Base-by-base conservation (phyloP, 2,113 vertebrate species). In the Camarhynchus parvulus region DNA sequence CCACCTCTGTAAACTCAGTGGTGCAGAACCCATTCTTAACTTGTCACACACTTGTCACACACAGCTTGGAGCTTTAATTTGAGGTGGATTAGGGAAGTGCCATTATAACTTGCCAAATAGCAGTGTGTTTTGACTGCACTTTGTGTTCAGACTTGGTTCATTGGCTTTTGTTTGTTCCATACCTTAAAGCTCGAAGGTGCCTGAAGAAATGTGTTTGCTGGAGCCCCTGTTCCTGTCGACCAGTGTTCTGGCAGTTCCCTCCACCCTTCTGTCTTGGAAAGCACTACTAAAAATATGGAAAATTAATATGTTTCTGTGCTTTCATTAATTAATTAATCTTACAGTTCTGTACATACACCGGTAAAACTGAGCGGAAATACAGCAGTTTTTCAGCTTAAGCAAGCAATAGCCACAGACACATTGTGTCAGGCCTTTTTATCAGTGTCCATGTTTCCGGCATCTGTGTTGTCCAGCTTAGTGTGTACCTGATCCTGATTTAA, bases 401-500 rank as follows among this genome's bases (percentile, higher is more conserved):
- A 92, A 46, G 10, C 31, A 80, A 7, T 25, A 83, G 4, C 49
- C 15, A 15, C 21, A 69, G 33, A 47, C 9, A 30, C 1, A 6
- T 41, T 39, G 14, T 39, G 16, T 66, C 31, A 73, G 31, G 25
- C 7, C 20, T 64, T 92, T 70, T 74, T 59, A 25, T 67, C 20
- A 33, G 20, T 15, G 17, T 84, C 41, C 42, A 4, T 3, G 8
- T 91, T 94, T 77, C 47, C 70, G 63, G 19, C 30, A 55, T 58
- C 11, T 0, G 0, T 8, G 1, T 73, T 2, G 4, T 69, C 66
- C 39, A n/a, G 15, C 13, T 69, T 74, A 85, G n/a, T 41, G 30
- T 37, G 27, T 62, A 50, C 42, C 49, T 58, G 28, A 69, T 78
- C 28, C 49, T 84, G 46, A 66, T 64, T 52, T 81, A 49, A 12